Evolutionary conservation across 2,113 vertebrate species (phyloP).

Genomic region (Polypterus bichir): DNA sequence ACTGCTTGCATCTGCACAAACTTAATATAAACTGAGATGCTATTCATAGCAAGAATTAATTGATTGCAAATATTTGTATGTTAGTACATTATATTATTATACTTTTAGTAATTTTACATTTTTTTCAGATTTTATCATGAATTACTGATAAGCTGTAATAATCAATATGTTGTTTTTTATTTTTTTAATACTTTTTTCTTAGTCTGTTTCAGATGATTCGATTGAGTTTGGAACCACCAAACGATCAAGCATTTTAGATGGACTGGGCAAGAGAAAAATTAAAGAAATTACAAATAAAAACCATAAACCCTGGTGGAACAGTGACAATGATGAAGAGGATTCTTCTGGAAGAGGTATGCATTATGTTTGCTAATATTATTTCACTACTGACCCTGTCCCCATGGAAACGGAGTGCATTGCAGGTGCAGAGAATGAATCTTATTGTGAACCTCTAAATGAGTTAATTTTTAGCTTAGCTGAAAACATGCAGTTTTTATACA

Average conservation of each 20-base stretch:
- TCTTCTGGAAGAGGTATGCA: slow-evolving; percentile 42
- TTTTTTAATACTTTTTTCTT: not conserved
- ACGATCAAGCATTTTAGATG: slow-evolving; percentile 38
- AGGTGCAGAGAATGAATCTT: not conserved
- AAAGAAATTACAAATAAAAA: slow-evolving; percentile 44
- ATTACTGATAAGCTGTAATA: too few species aligned
- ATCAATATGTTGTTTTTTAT: not conserved
- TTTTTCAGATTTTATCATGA: too few species aligned
- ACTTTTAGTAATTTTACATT: too few species aligned
- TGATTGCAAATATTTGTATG: too few species aligned
- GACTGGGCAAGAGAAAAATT: slow-evolving; percentile 32
- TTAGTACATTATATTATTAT: too few species aligned
- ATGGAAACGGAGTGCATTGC: not conserved
- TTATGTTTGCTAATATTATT: not conserved
- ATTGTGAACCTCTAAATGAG: too few species aligned
- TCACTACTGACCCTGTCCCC: not conserved
- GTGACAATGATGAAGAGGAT: slow-evolving; percentile 39
- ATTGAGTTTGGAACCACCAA: slow-evolving; percentile 50
- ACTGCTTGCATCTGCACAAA: too few species aligned
- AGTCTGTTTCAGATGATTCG: slow-evolving; percentile 92
- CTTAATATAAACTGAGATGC: too few species aligned
- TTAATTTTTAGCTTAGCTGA: too few species aligned
- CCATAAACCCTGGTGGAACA: slow-evolving; percentile 56
- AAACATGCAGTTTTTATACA: too few species aligned
- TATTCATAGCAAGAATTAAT: too few species aligned